Percentiles rank a stretch among this genome's conserved stretches.
phyloP scores from a whole-genome alignment of 92 coral and sea anemone species.

The Epizoanthus ramosus region DNA sequence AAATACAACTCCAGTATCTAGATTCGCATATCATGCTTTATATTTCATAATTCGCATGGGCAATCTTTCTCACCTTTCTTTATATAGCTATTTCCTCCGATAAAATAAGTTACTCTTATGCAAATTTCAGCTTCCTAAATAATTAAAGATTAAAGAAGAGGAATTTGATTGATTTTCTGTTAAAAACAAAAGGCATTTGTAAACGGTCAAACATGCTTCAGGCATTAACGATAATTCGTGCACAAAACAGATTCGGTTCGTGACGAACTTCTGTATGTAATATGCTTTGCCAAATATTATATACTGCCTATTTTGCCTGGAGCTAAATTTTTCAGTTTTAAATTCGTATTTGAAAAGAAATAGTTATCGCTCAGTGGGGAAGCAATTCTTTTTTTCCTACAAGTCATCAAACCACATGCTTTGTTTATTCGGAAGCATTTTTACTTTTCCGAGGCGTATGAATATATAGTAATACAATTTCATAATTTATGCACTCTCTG shows the following conservation, averaged over 20 bases:
- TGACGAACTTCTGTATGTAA: not conserved
- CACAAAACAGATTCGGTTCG: not conserved
- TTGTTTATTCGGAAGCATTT: conserved; percentile 3
- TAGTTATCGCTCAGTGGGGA: not conserved
- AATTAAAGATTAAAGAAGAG: not conserved
- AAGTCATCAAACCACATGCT: conserved; percentile 14
- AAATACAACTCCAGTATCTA: too few species aligned
- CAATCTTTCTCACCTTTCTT: too few species aligned
- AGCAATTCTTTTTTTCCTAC: not conserved
- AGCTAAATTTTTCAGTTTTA: not conserved
- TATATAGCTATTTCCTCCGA: not conserved
- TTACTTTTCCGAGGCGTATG: not conserved
- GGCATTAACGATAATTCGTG: not conserved
- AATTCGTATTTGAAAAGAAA: not conserved
- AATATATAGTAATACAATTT: conserved; percentile 6
- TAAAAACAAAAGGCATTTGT: not conserved
- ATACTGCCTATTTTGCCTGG: not conserved
- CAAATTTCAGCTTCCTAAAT: conserved; percentile 31
- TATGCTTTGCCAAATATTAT: not conserved
- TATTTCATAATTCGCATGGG: too few species aligned
- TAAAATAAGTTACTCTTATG: conserved; percentile 9
- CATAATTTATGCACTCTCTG: conserved; percentile 27
- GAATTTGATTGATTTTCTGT: conserved; percentile 17
- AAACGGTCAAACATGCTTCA: not conserved
- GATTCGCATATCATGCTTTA: too few species aligned